Conservation (phyloP, 2,113 vertebrate species). For the Synodontis membranacea region DNA sequence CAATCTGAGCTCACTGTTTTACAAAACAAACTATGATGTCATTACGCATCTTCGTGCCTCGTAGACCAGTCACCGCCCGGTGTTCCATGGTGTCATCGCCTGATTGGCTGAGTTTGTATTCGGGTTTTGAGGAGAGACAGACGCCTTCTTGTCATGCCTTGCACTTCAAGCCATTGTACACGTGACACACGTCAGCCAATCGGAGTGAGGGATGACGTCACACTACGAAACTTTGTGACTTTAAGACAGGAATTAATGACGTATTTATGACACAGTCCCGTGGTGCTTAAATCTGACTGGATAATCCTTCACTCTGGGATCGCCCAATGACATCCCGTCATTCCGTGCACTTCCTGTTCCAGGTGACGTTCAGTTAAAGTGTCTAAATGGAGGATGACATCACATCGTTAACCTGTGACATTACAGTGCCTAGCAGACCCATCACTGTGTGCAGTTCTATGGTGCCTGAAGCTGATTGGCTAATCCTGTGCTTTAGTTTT, state of each 20-base stretch:
- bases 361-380: not conserved
- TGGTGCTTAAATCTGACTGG: not conserved
- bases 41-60: not conserved
- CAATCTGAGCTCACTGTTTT: not conserved
- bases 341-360: not conserved
- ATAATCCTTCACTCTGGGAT: not conserved
- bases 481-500: not conserved
- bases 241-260: not conserved
- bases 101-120: not conserved
- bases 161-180: not conserved
- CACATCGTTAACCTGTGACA: not conserved
- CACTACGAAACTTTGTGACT: not conserved
- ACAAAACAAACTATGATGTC: not conserved
- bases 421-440: not conserved
- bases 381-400: not conserved
- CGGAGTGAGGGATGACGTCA: not conserved
- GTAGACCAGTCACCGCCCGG: not conserved
- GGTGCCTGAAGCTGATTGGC: slow-evolving; percentile 20
- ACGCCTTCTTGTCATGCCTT: not conserved
- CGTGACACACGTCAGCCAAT: not conserved
- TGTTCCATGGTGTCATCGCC: not conserved
- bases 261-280: not conserved
- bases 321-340: not conserved
- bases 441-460: not conserved
- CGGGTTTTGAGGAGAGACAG: not conserved